Conservation (phyloP, 2,113 vertebrate species). For the Psettodes erumei region DNA sequence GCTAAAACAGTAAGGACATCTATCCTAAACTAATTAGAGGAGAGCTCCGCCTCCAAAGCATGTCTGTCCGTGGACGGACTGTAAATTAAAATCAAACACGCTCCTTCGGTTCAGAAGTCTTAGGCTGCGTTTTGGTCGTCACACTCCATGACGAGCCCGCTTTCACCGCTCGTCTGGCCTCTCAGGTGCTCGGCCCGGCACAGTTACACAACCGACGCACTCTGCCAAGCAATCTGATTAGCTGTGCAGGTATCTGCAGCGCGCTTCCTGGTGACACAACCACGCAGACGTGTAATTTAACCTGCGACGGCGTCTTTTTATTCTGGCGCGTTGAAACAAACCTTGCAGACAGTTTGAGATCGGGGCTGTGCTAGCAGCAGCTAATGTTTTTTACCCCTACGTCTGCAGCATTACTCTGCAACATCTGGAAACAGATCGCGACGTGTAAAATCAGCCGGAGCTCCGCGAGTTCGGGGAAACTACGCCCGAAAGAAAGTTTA, state of each 20-base stretch:
- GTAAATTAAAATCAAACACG: constrained; percentile 16
- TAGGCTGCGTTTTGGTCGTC: background rate
- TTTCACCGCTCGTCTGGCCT: too few species aligned
- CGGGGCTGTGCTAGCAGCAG: background rate
- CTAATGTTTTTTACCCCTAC: background rate
- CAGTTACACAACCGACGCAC: constrained; percentile 49
- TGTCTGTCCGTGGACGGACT: too few species aligned
- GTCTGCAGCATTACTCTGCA: background rate
- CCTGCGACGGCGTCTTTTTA: too few species aligned
- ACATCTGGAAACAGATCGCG: background rate
- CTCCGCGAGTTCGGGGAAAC: too few species aligned
- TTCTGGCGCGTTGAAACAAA: too few species aligned
- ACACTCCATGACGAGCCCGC: too few species aligned
- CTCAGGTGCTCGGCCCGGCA: constrained; percentile 22
- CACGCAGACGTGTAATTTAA: too few species aligned
- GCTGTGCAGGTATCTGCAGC: background rate
- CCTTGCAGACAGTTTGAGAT: background rate
- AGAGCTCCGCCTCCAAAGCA: too few species aligned
- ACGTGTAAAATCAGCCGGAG: background rate
- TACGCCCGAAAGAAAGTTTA: background rate
- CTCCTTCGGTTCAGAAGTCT: background rate
- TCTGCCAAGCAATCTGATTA: constrained; percentile 31
- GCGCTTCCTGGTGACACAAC: too few species aligned
- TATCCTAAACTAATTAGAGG: constrained; percentile 7
- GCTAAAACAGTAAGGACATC: constrained; percentile 5